Evolutionary conservation across 2,888 invertebrate genomes (phyloP), one percentile per base, ranked within the genome.

Genomic region (Drosophila engyochracea): DNA sequence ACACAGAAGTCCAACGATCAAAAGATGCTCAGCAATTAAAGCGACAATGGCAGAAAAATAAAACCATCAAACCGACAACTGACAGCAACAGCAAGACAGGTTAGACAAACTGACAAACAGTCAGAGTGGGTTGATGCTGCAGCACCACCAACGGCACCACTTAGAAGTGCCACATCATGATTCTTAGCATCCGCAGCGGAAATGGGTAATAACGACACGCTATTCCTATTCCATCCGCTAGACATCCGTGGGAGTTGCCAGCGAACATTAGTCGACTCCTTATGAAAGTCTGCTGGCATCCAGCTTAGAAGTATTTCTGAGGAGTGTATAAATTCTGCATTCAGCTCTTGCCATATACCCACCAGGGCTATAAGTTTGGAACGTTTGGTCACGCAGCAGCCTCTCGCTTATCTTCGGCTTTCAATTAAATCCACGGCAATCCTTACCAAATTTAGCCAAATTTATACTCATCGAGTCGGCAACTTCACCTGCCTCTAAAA

Each of bases 161-260:
- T 61, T 67, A 53, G 67, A 61, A 68, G 51, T 25, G 47, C 51
- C 37, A 68, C 55, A 54, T 28, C 35, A 54, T 70, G 54, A 70
- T 73, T 70, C 64, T 44, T 59, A 61, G 70, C 72, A 81, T 83
- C 74, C 89, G 61, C 73, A 84, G 51, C 89, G 89, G 90, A 86
- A 90, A 80, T 87, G 82, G 76, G 80, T 73, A 81, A 79, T 76
- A 70, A 31, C 52, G 49, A 55, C 54, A 74, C 14, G 66, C 37
- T 51, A 51, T 73, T 49, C 51, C 49, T 49, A 30, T 37, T 39
- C 37, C 57, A 47, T 47, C 16, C 47, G 47, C 47, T 47, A 57
- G 28, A 39, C 57, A 70, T 68, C 67, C 75, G 80, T 82, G 66
- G 79, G 79, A 79, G 75, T 65, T 62, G 62, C 64, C 54, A 54